phyloP scores from a whole-genome alignment of 2,888 invertebrate genomes.

The Caenorhabditis afra region DNA sequence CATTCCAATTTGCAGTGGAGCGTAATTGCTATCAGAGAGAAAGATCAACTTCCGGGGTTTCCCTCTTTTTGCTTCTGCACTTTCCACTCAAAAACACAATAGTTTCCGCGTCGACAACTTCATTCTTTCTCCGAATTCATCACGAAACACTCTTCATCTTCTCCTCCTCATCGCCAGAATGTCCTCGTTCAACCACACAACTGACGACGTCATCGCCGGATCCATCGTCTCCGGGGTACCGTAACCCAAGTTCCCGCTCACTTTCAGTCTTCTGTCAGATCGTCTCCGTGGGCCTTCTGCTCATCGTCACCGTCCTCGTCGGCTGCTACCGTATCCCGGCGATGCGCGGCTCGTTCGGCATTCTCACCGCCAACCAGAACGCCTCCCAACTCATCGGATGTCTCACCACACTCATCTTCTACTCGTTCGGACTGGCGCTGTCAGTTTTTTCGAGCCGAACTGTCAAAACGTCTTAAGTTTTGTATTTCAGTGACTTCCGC shows the following conservation, averaged over 20 bases:
- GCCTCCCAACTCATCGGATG: constrained; percentile 16
- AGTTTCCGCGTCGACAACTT: neutral
- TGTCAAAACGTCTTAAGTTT: neutral
- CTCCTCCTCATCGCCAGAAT: neutral
- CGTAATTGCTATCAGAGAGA: too few species aligned
- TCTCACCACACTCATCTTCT: constrained; percentile 9
- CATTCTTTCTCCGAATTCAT: neutral
- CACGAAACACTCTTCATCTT: neutral
- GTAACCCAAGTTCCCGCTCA: neutral
- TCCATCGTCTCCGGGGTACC: neutral
- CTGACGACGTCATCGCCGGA: constrained; percentile 16
- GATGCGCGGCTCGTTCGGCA: constrained; percentile 21
- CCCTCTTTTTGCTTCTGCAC: too few species aligned
- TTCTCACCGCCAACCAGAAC: constrained; percentile 27
- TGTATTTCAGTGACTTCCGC: constrained; percentile 3
- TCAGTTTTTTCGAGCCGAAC: neutral
- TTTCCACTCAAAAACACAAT: too few species aligned
- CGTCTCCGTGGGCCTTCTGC: constrained; percentile 9
- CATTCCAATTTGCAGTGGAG: too few species aligned
- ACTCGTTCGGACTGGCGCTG: constrained; percentile 10
- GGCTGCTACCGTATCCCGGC: constrained; percentile 29
- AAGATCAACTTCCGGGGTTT: too few species aligned
- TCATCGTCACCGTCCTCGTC: constrained; percentile 20
- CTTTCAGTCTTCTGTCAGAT: constrained; percentile 10
- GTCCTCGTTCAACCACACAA: neutral